phyloP scores from a whole-genome alignment of 2,113 vertebrate genomes.

The Hypanus sabinus region DNA sequence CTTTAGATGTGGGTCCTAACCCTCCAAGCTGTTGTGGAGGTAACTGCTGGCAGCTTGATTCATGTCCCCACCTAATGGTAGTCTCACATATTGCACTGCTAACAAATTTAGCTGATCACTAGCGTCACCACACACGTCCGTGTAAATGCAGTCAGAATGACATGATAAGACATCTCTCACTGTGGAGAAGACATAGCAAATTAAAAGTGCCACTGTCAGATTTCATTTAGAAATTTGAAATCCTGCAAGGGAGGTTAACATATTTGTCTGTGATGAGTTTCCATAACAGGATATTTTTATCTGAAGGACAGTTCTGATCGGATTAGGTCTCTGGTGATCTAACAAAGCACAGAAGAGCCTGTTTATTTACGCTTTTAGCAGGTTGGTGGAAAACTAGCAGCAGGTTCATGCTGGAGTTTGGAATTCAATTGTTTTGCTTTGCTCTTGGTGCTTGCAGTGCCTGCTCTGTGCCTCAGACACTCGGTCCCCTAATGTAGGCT shows the following conservation, averaged over 20 bases:
- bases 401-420: not conserved
- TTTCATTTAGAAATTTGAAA: not conserved
- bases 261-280: slow-evolving; percentile 19
- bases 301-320: slow-evolving; percentile 15
- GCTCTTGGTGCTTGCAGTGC: not conserved
- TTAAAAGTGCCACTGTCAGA: not conserved
- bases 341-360: not conserved
- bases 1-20: too few species aligned
- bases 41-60: too few species aligned
- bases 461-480: not conserved
- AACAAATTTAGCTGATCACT: not conserved
- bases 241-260: not conserved
- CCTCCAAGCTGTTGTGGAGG: too few species aligned
- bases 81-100: not conserved
- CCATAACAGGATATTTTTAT: slow-evolving; percentile 23
- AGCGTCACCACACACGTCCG: not conserved
- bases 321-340: slow-evolving; percentile 16
- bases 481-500: not conserved
- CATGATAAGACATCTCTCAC: not conserved
- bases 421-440: not conserved
- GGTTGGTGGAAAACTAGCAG: not conserved
- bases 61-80: not conserved
- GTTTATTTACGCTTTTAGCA: slow-evolving; percentile 24
- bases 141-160: not conserved
- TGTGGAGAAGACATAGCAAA: not conserved